Evolutionary conservation across 1,140 invertebrate genomes (phyloP).

Genomic region (Trypoxylus dichotomus): DNA sequence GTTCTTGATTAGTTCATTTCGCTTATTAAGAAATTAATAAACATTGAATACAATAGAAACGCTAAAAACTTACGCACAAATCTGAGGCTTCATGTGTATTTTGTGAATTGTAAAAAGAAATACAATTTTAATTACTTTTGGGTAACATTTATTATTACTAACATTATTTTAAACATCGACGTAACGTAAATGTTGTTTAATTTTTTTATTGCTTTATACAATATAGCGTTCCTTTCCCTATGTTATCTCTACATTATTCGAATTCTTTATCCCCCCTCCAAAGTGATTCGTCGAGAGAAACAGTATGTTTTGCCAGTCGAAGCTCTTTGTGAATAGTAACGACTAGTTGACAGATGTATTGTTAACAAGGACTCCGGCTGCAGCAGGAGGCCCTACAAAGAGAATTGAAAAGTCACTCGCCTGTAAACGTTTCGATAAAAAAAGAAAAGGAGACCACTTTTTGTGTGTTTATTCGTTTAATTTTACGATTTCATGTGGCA

Average conservation of each 20-base stretch:
- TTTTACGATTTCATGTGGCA: conserved; percentile 26
- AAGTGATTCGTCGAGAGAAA: conserved; percentile 19
- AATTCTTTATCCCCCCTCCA: not conserved
- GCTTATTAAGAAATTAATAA: not conserved
- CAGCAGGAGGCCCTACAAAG: conserved; percentile 16
- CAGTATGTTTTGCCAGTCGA: conserved; percentile 20
- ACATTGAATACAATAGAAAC: not conserved
- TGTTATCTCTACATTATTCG: conserved; percentile 4
- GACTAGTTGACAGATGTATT: conserved; percentile 27
- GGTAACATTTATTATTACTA: not conserved
- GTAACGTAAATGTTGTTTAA: not conserved
- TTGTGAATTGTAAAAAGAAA: too few species aligned
- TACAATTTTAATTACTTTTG: too few species aligned
- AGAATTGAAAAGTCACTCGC: conserved; percentile 27
- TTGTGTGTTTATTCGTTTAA: conserved; percentile 26
- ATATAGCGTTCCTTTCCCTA: not conserved
- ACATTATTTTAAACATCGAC: not conserved
- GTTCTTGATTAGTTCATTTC: too few species aligned
- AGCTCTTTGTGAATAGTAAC: conserved; percentile 25
- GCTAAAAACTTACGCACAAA: too few species aligned
- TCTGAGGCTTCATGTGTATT: too few species aligned
- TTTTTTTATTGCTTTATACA: not conserved
- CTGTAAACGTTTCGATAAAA: conserved; percentile 21
- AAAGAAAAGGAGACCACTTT: not conserved
- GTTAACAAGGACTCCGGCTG: conserved; percentile 12